These are phyloP conservation scores for Bombus superbus DNA, from an alignment of 1,140 invertebrate species.

Conservation along the genomic window DNA sequence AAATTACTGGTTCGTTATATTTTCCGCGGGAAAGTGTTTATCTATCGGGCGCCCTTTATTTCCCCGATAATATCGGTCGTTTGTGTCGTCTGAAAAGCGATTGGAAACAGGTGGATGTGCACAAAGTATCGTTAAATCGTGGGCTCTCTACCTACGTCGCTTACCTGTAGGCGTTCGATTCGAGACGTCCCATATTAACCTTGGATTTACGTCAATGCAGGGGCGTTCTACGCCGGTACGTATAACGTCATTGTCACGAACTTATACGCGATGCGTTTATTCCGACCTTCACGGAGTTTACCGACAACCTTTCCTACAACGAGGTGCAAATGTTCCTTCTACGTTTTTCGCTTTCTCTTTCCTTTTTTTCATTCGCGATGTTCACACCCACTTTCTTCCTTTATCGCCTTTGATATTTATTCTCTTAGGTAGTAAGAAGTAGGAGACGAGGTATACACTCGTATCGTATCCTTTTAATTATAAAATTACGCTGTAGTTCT, in stretches of 20 bases:
- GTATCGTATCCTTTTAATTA: not conserved
- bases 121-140: conserved; percentile 46
- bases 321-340: conserved; percentile 8
- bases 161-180: conserved; percentile 62
- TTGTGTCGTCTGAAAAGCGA: conserved; percentile 14
- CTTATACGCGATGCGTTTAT: conserved; percentile 58
- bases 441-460: not conserved
- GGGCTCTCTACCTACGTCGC: conserved; percentile 43
- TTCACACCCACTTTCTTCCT: not conserved
- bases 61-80: not conserved
- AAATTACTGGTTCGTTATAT: no score
- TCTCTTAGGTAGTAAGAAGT: not conserved
- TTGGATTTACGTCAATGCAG: conserved; percentile 70
- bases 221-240: conserved; percentile 50
- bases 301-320: conserved; percentile 27
- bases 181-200: conserved; percentile 63
- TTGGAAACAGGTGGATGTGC: conserved; percentile 56
- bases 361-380: not conserved
- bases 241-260: conserved; percentile 64
- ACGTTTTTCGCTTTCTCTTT: not conserved
- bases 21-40: not conserved
- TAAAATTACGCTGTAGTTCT: not conserved
- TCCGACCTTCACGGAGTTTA: conserved; percentile 34
- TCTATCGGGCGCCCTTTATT: not conserved
- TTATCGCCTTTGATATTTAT: not conserved